Percentiles rank a stretch among this genome's conserved stretches.
Evolutionary conservation across 2,888 invertebrate species (phyloP).

Genomic region (Stenodera caucasica): DNA sequence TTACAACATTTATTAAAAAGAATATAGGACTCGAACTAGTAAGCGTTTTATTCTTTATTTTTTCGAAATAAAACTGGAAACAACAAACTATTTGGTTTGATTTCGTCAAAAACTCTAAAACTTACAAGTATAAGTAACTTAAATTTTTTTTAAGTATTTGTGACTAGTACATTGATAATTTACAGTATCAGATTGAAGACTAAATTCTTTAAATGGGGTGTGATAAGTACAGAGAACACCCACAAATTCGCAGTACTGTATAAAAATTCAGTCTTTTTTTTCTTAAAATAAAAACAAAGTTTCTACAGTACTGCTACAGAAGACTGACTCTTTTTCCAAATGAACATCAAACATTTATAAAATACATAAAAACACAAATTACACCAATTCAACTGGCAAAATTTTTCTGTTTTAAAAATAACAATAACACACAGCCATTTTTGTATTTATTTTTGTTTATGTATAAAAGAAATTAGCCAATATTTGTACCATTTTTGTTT

Average conservation of each 20-base stretch:
- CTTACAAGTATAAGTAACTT: constrained; percentile 34
- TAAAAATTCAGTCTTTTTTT: not conserved
- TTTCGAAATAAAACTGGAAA: not conserved
- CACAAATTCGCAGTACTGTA: constrained; percentile 19
- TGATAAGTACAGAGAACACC: constrained; percentile 30
- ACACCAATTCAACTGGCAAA: constrained; percentile 8
- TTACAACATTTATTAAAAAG: not conserved
- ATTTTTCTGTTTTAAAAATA: not conserved
- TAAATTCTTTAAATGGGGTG: constrained; percentile 11
- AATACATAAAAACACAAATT: constrained; percentile 4
- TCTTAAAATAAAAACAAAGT: constrained; percentile 1
- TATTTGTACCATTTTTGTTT: not conserved
- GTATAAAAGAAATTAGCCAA: not conserved
- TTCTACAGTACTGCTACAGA: not conserved
- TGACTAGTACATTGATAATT: constrained; percentile 41
- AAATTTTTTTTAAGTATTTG: constrained; percentile 40
- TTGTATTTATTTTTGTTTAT: not conserved
- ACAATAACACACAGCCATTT: constrained; percentile 20
- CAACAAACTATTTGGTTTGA: constrained; percentile 18
- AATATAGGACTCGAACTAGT: not conserved
- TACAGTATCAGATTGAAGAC: constrained; percentile 19
- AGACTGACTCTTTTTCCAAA: no score
- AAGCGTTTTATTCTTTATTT: not conserved
- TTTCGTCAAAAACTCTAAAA: constrained; percentile 26
- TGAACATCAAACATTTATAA: constrained; percentile 31